Base-by-base conservation (phyloP, 2,888 invertebrate genomes). In the Acronicta aceris region DNA sequence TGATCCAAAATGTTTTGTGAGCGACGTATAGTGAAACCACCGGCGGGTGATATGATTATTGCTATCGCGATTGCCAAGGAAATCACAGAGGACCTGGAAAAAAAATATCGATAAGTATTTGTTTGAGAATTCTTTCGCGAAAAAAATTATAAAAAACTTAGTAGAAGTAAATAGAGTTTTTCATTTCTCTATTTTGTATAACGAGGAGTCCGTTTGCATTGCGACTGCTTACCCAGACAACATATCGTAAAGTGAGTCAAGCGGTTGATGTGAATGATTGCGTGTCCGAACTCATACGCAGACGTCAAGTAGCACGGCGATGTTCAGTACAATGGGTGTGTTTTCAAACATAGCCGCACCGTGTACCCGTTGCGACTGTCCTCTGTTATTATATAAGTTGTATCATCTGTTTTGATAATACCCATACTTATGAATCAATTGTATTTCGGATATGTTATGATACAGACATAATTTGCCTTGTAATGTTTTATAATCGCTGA, bases 1-100 rank as follows among this genome's bases (percentile, higher is more conserved):
- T 57, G 38, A 42, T 65, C 60, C 50, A 38, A 54, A 21, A 48
- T 53, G 21, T 52, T 47, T 30, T 73, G 68, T n/a, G 64, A 67
- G 10, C 82, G 82, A 58, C 73, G 76, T 51, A 88, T 74, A 25
- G 88, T 79, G 72, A 89, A 90, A 47, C 88, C 84, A 64, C 75
- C 81, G 47, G 78, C 83, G 63, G 82, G 79, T 71, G 83, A 81
- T 75, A 81, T 82, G 59, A 82, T 77, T 69, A 84, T 74, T 72
- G 81, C 74, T 70, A 88, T 72, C 73, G 84, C 81, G 68, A 89
- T 80, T 79, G 80, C 79, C 64, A 89, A 76, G 65, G 81, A 83
- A 76, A 89, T 81, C 82, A 84, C 84, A 79, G 88, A 81, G 81
- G 84, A 88, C 86, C 93, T 93, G 92, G 57, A 92, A 92, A 65